A percentile compares a stretch with the other conserved stretches of the same genome.
Evolutionary conservation across 1,140 invertebrate genomes (phyloP).

Genomic region (Eupeodes corollae): DNA sequence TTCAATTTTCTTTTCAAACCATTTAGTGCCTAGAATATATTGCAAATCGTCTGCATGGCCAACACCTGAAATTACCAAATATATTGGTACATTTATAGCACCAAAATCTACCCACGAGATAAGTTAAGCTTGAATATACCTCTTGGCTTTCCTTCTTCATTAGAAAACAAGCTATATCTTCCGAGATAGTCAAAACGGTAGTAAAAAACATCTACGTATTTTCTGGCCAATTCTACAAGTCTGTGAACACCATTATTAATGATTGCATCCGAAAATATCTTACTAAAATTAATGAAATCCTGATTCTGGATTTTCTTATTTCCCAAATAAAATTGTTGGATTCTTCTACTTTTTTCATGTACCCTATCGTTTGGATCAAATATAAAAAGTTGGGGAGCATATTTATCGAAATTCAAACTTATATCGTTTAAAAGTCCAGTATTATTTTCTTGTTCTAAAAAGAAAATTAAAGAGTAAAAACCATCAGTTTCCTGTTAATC

Average conservation of each 20-base stretch:
- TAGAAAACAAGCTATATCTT: constrained; percentile 7
- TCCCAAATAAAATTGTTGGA: constrained; percentile 19
- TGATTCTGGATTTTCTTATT: not conserved
- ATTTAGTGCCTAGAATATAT: constrained; percentile 47
- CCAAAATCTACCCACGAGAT: no score
- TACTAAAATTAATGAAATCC: constrained; percentile 15
- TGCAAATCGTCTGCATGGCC: constrained; percentile 52
- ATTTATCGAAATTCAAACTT: constrained; percentile 14
- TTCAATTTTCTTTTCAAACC: constrained; percentile 17
- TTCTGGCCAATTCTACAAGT: constrained; percentile 36
- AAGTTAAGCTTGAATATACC: no score
- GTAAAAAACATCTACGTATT: constrained; percentile 40
- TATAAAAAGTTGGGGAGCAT: constrained; percentile 25
- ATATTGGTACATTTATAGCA: no score
- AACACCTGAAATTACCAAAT: constrained; percentile 40
- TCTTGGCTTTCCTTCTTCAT: not conserved
- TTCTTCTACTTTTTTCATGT: not conserved
- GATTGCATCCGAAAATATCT: constrained; percentile 37
- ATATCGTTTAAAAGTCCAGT: constrained; percentile 20
- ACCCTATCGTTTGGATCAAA: constrained; percentile 18
- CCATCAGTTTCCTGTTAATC: no score
- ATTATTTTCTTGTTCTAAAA: constrained; percentile 15
- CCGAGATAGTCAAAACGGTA: constrained; percentile 39
- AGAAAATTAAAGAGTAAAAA: no score
- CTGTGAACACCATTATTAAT: constrained; percentile 41